A percentile compares a stretch with the other conserved stretches of the same genome.
These are phyloP conservation scores for Lota lota DNA, from an alignment of 2,113 vertebrate species.

Conservation along the genomic window DNA sequence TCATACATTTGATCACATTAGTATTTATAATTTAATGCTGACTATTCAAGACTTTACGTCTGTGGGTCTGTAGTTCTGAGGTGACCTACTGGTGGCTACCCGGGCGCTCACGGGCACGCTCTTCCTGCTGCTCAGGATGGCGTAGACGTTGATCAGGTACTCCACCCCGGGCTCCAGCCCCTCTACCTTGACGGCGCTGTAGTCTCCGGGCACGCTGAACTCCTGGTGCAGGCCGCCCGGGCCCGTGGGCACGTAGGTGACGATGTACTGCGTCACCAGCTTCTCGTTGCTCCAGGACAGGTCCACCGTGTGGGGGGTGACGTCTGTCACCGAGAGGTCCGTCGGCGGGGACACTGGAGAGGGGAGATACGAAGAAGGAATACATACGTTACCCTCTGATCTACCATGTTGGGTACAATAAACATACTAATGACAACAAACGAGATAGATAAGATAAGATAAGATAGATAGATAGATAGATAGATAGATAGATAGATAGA, in stretches of 20 bases:
- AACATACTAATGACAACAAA: too few relatives aligned
- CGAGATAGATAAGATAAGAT: too few relatives aligned
- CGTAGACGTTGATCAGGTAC: conserved; percentile 89
- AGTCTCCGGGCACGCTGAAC: conserved; percentile 83
- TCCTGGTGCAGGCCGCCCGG: conserved; percentile 82
- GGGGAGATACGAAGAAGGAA: not conserved
- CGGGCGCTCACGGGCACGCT: conserved; percentile 89
- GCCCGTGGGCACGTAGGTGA: conserved; percentile 83
- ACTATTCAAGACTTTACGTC: too few relatives aligned
- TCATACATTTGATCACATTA: too few relatives aligned
- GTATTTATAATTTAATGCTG: too few relatives aligned
- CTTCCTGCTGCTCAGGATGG: conserved; percentile 86
- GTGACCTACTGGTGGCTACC: conserved; percentile 84
- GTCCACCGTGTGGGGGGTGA: conserved; percentile 84
- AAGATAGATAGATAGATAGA: too few relatives aligned
- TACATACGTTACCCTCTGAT: not conserved
- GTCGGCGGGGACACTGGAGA: conserved; percentile 87
- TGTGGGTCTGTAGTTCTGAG: too few relatives aligned
- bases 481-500: too few relatives aligned
- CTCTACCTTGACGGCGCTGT: conserved; percentile 76
- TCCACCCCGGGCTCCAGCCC: conserved; percentile 91
- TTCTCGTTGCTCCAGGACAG: conserved; percentile 90
- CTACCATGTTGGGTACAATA: too few relatives aligned
- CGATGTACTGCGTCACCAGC: conserved; percentile 83
- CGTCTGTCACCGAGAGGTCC: conserved; percentile 79